Conservation (phyloP, 1,140 invertebrate genomes). For the Pomacea maculata region DNA sequence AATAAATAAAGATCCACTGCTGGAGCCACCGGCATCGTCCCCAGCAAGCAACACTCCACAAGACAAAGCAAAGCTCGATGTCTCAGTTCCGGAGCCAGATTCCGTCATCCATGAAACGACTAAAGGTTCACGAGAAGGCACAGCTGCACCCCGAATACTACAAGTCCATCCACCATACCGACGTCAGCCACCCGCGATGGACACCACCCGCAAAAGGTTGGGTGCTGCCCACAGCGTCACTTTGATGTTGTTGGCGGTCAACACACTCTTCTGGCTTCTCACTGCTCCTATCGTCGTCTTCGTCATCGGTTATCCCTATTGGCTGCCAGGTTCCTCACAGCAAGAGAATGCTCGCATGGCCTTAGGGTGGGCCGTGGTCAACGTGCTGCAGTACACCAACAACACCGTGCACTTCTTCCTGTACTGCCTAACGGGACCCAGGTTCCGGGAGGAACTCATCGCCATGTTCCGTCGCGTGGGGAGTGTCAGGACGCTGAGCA, state of each 20-base stretch:
- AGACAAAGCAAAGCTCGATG: too few relatives aligned
- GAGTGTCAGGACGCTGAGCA: too few relatives aligned
- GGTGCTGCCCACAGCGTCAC: conserved; percentile 41
- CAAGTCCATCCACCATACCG: background rate
- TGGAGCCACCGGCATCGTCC: too few relatives aligned
- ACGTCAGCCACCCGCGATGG: background rate
- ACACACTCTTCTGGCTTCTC: conserved; percentile 49
- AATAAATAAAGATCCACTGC: too few relatives aligned
- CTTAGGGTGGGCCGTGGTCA: conserved; percentile 52
- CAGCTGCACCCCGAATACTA: too few relatives aligned
- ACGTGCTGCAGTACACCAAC: conserved; percentile 57
- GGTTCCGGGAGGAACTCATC: conserved; percentile 45
- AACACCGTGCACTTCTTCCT: conserved; percentile 59
- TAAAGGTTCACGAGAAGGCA: too few relatives aligned
- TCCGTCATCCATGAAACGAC: too few relatives aligned
- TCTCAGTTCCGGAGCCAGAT: too few relatives aligned
- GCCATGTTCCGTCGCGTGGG: conserved; percentile 20
- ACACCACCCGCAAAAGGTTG: too few relatives aligned
- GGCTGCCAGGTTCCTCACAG: conserved; percentile 13
- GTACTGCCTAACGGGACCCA: conserved; percentile 54
- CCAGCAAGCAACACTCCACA: too few relatives aligned
- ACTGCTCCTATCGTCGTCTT: conserved; percentile 51
- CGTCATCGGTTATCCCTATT: conserved; percentile 48
- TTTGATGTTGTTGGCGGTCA: conserved; percentile 50
- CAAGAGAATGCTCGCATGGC: conserved; percentile 29